Evolutionary conservation across 2,888 invertebrate species (phyloP), one percentile per base, ranked within the genome.

Genomic region (Rotaria sp.): DNA sequence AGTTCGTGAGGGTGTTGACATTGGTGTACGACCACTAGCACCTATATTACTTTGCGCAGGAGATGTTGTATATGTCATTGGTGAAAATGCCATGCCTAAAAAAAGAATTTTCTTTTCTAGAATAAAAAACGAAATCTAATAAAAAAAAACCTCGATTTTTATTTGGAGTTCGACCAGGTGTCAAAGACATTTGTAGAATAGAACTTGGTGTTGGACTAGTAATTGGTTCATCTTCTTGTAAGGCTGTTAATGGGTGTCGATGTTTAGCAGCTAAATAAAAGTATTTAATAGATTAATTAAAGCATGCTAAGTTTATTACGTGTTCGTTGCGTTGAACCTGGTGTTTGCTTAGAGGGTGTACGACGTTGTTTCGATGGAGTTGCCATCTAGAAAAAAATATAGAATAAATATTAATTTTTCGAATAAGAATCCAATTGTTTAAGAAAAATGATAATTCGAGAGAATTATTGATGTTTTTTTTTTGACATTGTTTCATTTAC

Each of bases 331-430:
- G 41, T 45, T 10, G 75, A 80, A 80, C 41, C 38, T 0, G 75
- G 75, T 5, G 75, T 80, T 45, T 80, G 75, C 45, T 80, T 80
- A 7, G 26, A 45, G 13, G 75, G 75, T 45, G 75, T 80, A 26
- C 75, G 75, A 24, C 75, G 38, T 21, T 67, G 67, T 80, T 80
- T 80, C 45, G 75, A 80, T 45, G 75, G 75, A 80, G 75, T 80
- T 4, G 75, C 26, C 75, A 80, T 80, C 75, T 80, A 80, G n/a
- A 80, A 7, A n/a, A 24, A n/a, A n/a, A n/a, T n/a, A n/a, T n/a
- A n/a, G n/a, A n/a, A n/a, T n/a, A n/a, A n/a, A n/a, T n/a, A n/a
- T n/a, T n/a, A n/a, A n/a, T n/a, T n/a, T n/a, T n/a, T n/a, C n/a
- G n/a, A n/a, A 74, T 38, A n/a, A 3, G 35, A 38, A 38, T 35